Base-by-base conservation (phyloP, 1,140 invertebrate genomes). In the Drosophila kikkawai region DNA sequence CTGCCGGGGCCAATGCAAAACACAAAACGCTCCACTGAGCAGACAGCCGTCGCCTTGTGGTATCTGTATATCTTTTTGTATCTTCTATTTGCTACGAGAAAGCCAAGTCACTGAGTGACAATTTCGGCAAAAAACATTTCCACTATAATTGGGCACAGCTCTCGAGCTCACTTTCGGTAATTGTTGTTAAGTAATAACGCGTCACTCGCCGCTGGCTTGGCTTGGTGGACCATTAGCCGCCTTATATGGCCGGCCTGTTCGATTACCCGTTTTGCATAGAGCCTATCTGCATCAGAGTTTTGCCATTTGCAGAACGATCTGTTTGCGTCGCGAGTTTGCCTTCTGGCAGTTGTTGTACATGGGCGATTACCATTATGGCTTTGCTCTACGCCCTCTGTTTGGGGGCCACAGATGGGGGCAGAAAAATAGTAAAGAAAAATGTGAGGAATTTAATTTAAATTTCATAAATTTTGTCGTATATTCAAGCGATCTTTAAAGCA, bases 311-410 rank as follows among this genome's bases (percentile, higher is more conserved):
- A 73, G 69, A 73, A 73, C 67, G 45, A 59, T 73, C 67, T 67
- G 67, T 73, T 71, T 71, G 44, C 69, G 69, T 71, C 69, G 67
- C 69, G 19, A 47, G 44, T 34, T 50, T 71, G 50, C 51, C 66
- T 60, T 51, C 41, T 47, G 55, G 74, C 63, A 42, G 45, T 50
- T 67, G 45, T 59, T 56, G 75, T 59, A 55, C 64, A 78, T 69
- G 75, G 74, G 75, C 75, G 63, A 77, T 77, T 77, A 68, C 74
- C 74, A 77, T 78, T 78, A 77, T 78, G 75, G 71, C 22, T 50
- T 64, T 34, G 36, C 48, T 61, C 34, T 44, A 78, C 74, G 75
- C 75, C 75, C 74, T 76, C 74, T 59, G 37, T 58, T 45, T 37
- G 19, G 36, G 42, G 39, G 4, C 5, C 13, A 73, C 69, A 73